Percentiles rank a stretch among this genome's conserved stretches.
Evolutionary conservation across 2,113 vertebrate genomes (phyloP).

Genomic region (Polypterus bichir): DNA sequence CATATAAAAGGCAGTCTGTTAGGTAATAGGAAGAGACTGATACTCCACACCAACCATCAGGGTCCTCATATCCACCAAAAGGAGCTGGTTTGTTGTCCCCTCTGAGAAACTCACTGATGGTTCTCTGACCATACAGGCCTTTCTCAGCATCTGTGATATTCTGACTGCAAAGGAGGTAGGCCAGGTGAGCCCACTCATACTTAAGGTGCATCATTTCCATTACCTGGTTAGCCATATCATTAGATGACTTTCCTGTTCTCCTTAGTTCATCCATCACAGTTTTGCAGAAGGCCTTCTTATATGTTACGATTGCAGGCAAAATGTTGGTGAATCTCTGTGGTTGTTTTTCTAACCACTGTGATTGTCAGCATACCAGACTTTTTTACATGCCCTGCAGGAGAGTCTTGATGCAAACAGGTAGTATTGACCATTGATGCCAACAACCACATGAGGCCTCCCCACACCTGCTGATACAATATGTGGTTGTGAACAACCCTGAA

Average conservation of each 20-base stretch:
- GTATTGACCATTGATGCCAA: slow-evolving; percentile 14
- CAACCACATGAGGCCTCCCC: slow-evolving; percentile 9
- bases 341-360: slow-evolving; percentile 13
- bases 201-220: slow-evolving; percentile 16
- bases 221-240: slow-evolving; percentile 20
- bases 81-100: not conserved
- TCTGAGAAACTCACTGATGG: slow-evolving; percentile 5
- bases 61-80: slow-evolving; percentile 13
- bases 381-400: slow-evolving; percentile 8
- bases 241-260: slow-evolving; percentile 10
- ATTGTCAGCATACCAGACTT: slow-evolving; percentile 18
- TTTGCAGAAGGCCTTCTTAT: slow-evolving; percentile 17
- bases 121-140: slow-evolving; percentile 16
- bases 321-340: slow-evolving; percentile 12
- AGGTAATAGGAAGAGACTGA: slow-evolving; percentile 11
- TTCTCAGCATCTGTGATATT: slow-evolving; percentile 13
- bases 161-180: slow-evolving; percentile 6
- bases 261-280: slow-evolving; percentile 17
- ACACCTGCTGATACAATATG: slow-evolving; percentile 9
- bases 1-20: slow-evolving; percentile 12
- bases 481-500: slow-evolving; percentile 1
- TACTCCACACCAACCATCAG: slow-evolving; percentile 16
- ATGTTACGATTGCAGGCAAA: slow-evolving; percentile 10
- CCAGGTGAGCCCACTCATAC: slow-evolving; percentile 16
- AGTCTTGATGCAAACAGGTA: slow-evolving; percentile 11